Conservation (phyloP, 2,888 invertebrate genomes). For the Drosophila longiperda region DNA sequence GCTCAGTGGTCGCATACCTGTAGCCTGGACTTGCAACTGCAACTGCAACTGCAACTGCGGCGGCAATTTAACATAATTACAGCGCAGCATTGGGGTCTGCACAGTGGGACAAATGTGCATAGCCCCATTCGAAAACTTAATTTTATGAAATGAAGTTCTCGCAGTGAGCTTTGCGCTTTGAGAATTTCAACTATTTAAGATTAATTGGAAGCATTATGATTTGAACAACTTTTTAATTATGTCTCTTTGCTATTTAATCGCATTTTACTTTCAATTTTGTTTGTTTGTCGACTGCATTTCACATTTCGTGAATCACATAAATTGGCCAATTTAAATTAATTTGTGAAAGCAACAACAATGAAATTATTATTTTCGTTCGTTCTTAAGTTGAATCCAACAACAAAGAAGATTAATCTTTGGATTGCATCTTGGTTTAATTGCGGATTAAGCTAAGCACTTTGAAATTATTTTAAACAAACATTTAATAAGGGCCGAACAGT, state of each 20-base stretch:
- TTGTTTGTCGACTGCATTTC: background rate
- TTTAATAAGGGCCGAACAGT: background rate
- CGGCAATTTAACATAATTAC: slow-evolving; percentile 80
- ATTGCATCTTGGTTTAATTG: background rate
- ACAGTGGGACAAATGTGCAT: slow-evolving; percentile 51
- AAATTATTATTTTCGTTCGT: background rate
- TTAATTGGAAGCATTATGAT: too few species aligned
- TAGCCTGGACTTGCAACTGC: slow-evolving; percentile 24
- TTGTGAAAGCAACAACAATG: background rate
- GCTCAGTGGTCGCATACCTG: slow-evolving; percentile 72
- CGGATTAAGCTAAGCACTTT: background rate
- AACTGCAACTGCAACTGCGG: slow-evolving; percentile 38
- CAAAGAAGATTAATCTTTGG: background rate
- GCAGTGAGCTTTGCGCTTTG: background rate
- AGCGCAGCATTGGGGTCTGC: slow-evolving; percentile 29
- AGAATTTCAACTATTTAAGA: background rate
- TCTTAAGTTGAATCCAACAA: background rate
- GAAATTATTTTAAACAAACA: background rate
- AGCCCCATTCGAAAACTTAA: background rate
- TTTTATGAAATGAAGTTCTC: background rate
- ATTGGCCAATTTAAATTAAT: background rate
- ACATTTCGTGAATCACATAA: background rate
- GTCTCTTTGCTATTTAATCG: background rate
- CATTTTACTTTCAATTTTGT: background rate
- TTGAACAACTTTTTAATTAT: background rate